Evolutionary conservation across 2,888 invertebrate genomes (phyloP), one percentile per base, ranked within the genome.

Genomic region (Adelphocoris suturalis): DNA sequence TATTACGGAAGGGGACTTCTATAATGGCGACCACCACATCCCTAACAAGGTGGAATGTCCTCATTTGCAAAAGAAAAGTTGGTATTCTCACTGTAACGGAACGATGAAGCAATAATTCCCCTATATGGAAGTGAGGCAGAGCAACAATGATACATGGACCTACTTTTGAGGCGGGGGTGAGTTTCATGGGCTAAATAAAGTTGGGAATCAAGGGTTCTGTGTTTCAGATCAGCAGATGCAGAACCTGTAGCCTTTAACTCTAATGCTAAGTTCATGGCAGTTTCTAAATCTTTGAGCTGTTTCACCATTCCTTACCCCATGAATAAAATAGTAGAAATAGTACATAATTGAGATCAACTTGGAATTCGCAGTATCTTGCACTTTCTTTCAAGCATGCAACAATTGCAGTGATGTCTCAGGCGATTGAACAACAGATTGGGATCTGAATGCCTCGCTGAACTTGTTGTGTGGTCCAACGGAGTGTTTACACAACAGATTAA

Each of bases 401-500:
- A 37, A 28, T 61, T 1, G 16, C 11, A 27, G n/a, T 13, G 68
- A 46, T 13, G 68, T 57, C 11, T 19, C 19, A n/a, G 86, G 11
- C 3, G 68, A n/a, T 68, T 86, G 86, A 37, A 86, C 9, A n/a
- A 86, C 57, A 5, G 19, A 27, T 11, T 68, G 37, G 68, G 61
- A 86, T 16, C 28, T 61, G 68, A 86, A 61, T 23, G 86, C 86
- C 46, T 86, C 86, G 19, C 86, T 86, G 28, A 27, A 86, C n/a
- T 86, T 86, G 37, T 86, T 86, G 3, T 4, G 68, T 19, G 81
- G 14, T 19, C 28, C 28, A 1, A 81, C 37, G 81, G 3, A 81
- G 27, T 81, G 14, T 81, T 19, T 16, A 46, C 47, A 46, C 81
- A 81, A 47, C 81, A 81, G 14, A 16, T 81, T 13, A n/a, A 37